Evolutionary conservation across 2,113 vertebrate species (phyloP).

Genomic region (Clarias magur): DNA sequence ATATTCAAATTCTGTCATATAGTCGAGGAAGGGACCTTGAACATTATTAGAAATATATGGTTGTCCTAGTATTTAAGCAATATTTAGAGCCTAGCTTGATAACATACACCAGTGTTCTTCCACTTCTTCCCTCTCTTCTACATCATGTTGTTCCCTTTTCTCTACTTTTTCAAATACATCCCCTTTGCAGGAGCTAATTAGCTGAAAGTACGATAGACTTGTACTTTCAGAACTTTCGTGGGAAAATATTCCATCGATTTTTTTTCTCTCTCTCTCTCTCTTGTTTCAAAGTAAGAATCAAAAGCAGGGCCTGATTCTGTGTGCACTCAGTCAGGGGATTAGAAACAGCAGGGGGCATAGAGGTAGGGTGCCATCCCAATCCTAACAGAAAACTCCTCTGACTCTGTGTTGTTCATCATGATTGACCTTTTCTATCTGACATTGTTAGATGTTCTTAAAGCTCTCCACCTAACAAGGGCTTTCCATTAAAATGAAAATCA

Average conservation of each 20-base stretch:
- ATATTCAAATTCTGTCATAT: not conserved
- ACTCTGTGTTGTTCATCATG: slow-evolving; percentile 49
- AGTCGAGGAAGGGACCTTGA: not conserved
- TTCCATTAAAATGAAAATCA: slow-evolving; percentile 21
- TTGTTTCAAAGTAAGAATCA: slow-evolving; percentile 20
- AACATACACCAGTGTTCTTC: slow-evolving; percentile 43
- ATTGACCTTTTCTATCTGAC: slow-evolving; percentile 49
- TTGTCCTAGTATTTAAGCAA: not conserved
- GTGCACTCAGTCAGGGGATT: slow-evolving; percentile 71
- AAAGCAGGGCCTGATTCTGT: slow-evolving; percentile 53
- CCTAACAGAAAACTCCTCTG: slow-evolving; percentile 47
- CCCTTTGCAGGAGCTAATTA: slow-evolving; percentile 73
- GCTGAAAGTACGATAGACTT: slow-evolving; percentile 58
- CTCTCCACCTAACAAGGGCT: slow-evolving; percentile 9
- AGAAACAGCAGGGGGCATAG: slow-evolving; percentile 68
- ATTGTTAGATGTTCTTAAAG: slow-evolving; percentile 40
- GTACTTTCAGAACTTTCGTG: slow-evolving; percentile 74
- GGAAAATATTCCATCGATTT: slow-evolving; percentile 81
- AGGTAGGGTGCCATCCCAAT: slow-evolving; percentile 48
- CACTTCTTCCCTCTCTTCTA: slow-evolving; percentile 40
- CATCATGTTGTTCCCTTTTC: slow-evolving; percentile 32
- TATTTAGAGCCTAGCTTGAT: slow-evolving; percentile 17
- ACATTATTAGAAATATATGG: not conserved
- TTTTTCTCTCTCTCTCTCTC: slow-evolving; percentile 2
- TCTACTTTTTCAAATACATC: slow-evolving; percentile 48